Base-by-base conservation (phyloP, 1,140 invertebrate species). In the Neodiprion fabricii region DNA sequence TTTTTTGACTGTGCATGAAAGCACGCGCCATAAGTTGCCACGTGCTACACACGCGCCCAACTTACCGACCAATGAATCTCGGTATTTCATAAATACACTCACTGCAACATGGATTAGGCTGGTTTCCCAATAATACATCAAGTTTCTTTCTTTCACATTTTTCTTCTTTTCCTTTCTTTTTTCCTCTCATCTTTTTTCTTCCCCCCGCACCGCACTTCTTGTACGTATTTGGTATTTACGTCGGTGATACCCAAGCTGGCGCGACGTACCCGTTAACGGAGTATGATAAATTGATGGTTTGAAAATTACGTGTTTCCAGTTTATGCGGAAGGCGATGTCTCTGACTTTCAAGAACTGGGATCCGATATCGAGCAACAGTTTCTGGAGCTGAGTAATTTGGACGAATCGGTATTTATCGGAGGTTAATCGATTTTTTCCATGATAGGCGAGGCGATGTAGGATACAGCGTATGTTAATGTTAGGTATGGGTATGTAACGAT, bases 331-430 rank as follows among this genome's bases (percentile, higher is more conserved):
- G 81, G 82, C 47, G 80, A 85, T 48, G 80, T 85, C 0, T 74
- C 85, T 0, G 84, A 88, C 49, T 83, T 88, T 21, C 84, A 87
- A 71, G 85, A 87, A n/a, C 78, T 89, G 28, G 85, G 80, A n/a
- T 82, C 84, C 1, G 85, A 88, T 61, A 85, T 89, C 5, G 88
- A 89, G 61, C 84, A 84, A 23, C 86, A 88, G 72, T 88, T 89
- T 77, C 76, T 89, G 23, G 88, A 89, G 67, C 71, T 89, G 10
- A 85, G 78, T 76, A 85, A 77, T 47, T 73, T 89, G 8, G 85
- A 88, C 9, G 85, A 87, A 21, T 84, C 85, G 21, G 83, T 87
- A 65, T 89, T 85, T 71, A 85, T 84, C 72, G 84, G 82, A 11
- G 81, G 84, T 74, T 86, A 75, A 80, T 23, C 28, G 67, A 61